These are phyloP conservation scores for Dasyurus viverrinus DNA, from an alignment of 2,113 vertebrate genomes.

Conservation along the genomic window DNA sequence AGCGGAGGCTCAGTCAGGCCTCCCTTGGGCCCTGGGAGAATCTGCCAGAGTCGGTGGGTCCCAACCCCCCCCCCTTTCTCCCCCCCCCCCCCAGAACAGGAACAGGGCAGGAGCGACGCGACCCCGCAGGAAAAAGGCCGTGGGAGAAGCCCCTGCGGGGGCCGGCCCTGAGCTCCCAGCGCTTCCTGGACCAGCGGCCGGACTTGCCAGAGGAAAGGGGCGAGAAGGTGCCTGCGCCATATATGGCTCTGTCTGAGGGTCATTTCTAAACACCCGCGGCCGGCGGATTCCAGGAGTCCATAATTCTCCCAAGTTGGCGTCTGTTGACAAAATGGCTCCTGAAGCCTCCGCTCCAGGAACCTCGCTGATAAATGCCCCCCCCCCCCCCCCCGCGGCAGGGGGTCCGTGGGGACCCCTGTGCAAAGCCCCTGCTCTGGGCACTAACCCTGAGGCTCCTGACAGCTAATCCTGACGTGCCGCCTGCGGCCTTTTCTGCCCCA, in stretches of 20 bases:
- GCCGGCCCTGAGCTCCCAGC: no score
- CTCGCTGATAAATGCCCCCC: no score
- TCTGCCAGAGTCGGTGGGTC: not conserved
- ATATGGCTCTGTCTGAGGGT: not conserved
- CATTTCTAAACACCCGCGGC: not conserved
- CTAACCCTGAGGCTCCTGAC: no score
- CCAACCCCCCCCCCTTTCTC: not conserved
- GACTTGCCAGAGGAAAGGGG: not conserved
- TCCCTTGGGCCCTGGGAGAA: not conserved
- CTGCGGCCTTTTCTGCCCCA: no score
- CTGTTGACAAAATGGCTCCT: not conserved
- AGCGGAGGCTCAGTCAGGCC: not conserved
- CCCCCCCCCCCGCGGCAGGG: no score
- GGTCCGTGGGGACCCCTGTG: no score
- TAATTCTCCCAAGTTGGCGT: not conserved
- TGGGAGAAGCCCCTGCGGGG: no score
- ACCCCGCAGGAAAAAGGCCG: no score
- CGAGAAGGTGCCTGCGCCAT: not conserved
- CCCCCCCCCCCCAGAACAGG: not conserved
- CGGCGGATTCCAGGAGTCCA: not conserved
- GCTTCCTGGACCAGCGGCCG: not conserved
- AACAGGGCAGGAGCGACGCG: no score
- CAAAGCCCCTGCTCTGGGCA: no score
- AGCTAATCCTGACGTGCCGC: no score
- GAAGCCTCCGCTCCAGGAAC: no score